Percentiles rank a stretch among this genome's conserved stretches.
Conservation (phyloP, 2,888 invertebrate genomes). For the Xestia sexstrigata region DNA sequence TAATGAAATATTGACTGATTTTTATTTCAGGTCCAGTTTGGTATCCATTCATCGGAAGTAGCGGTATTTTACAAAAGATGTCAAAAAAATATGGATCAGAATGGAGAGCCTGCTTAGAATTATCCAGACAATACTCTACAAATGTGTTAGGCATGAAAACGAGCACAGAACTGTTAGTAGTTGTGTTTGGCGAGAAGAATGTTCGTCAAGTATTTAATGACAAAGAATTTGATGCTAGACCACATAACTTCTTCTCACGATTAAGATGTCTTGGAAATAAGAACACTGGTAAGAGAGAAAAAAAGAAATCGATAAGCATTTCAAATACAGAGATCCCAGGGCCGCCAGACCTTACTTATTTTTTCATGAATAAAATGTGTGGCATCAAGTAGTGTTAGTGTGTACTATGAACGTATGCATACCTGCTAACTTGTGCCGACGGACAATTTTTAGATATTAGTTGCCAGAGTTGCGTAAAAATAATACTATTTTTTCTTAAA, state of each 20-base stretch:
- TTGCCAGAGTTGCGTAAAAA: too few relatives aligned
- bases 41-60: slow-evolving; percentile 84
- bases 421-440: too few relatives aligned
- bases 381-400: too few relatives aligned
- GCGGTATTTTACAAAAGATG: slow-evolving; percentile 73
- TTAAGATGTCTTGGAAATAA: slow-evolving; percentile 92
- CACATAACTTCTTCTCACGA: slow-evolving; percentile 93
- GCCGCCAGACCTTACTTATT: too few relatives aligned
- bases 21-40: slow-evolving; percentile 83
- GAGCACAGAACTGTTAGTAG: slow-evolving; percentile 91
- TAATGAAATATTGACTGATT: neutral
- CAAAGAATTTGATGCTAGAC: slow-evolving; percentile 93
- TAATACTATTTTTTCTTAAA: too few relatives aligned
- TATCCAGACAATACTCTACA: slow-evolving; percentile 91
- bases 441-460: too few relatives aligned
- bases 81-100: slow-evolving; percentile 82
- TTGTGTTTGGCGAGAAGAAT: slow-evolving; percentile 91
- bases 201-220: slow-evolving; percentile 91
- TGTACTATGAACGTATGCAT: too few relatives aligned
- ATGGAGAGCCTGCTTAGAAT: slow-evolving; percentile 91
- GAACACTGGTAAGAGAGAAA: slow-evolving; percentile 86
- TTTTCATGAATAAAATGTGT: too few relatives aligned
- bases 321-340: too few relatives aligned
- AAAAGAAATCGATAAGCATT: neutral
- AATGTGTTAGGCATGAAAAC: slow-evolving; percentile 92